Evolutionary conservation across 2,888 invertebrate genomes (phyloP).

Genomic region (Hydroisotoma schaefferi): DNA sequence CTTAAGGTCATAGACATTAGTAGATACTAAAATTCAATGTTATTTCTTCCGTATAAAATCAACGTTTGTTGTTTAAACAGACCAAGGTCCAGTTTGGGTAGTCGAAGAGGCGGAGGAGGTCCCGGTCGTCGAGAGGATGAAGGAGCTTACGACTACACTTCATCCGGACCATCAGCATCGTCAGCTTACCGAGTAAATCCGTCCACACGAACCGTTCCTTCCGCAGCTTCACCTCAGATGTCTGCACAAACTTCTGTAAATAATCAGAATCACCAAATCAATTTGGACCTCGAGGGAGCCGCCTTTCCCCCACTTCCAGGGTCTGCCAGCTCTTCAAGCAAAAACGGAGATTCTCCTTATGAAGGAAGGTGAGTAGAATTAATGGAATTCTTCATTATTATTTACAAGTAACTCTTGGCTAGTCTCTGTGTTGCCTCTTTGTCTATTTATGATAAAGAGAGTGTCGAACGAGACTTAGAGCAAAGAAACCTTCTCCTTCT

Average conservation of each 20-base stretch:
- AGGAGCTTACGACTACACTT: slow-evolving; percentile 32
- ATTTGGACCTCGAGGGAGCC: slow-evolving; percentile 73
- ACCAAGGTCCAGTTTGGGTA: slow-evolving; percentile 46
- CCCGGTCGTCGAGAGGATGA: slow-evolving; percentile 39
- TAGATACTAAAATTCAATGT: no score
- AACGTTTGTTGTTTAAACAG: slow-evolving; percentile 20
- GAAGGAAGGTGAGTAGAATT: slow-evolving; percentile 42
- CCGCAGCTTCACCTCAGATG: slow-evolving; percentile 35
- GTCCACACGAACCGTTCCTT: slow-evolving; percentile 33
- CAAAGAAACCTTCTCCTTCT: background rate
- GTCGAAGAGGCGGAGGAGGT: slow-evolving; percentile 25
- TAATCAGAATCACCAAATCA: slow-evolving; percentile 27
- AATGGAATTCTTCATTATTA: background rate
- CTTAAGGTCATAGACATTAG: no score
- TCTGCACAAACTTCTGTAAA: slow-evolving; percentile 13
- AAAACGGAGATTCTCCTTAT: slow-evolving; percentile 46
- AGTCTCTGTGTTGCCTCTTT: slow-evolving; percentile 31
- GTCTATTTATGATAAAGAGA: slow-evolving; percentile 23
- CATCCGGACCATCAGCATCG: slow-evolving; percentile 18
- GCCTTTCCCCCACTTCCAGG: slow-evolving; percentile 78
- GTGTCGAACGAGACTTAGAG: slow-evolving; percentile 27
- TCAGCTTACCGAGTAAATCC: slow-evolving; percentile 24
- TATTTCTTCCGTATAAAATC: background rate
- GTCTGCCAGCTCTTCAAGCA: slow-evolving; percentile 51
- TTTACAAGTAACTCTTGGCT: background rate